Base-by-base conservation (phyloP, 2,797 vertebrate species). In the Dipus sagitta region DNA sequence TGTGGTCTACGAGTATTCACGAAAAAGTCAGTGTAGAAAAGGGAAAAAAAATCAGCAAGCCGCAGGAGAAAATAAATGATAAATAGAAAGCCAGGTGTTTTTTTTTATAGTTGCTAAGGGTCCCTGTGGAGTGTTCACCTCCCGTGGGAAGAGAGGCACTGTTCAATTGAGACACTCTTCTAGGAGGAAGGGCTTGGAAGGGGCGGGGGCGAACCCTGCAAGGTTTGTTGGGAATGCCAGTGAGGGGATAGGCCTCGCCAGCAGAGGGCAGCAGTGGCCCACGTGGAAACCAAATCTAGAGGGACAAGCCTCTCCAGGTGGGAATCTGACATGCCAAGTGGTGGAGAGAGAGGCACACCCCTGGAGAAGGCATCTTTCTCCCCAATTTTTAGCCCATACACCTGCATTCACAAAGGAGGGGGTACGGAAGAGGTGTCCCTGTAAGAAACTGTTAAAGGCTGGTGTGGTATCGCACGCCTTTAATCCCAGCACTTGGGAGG, bases 231-330 rank as follows among this genome's bases (percentile, higher is more conserved):
- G 18, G 60, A 68, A 34, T 13, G 17, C 1, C 6, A 62, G 52
- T 18, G n/a, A 47, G 21, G 34, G 26, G 23, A 34, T 8, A 65
- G 60, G 20, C 34, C 21, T 10, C 1, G 83, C 93, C 96, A 86
- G 82, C 82, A 96, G 96, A 82, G 92, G 94, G 96, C 95, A 93
- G 93, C 75, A 88, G 88, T 86, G 26, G 18, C 75, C 30, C 26
- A 30, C 11, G 4, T 42, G 75, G 79, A 84, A 71, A 67, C 38
- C 21, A 10, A 60, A 24, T 2, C 15, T 4, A 23, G 9, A 0
- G 13, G 3, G 15, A 23, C 34, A 15, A 21, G 71, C 34, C 3
- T 21, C 2, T 60, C 21, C 1, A 1, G 3, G 0, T 54, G 62
- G 38, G 28, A 21, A 30, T 47, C 28, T 67, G 32, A n/a, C n/a